Evolutionary conservation across 2,113 vertebrate genomes (phyloP).

Genomic region (Odobenus rosmarus): DNA sequence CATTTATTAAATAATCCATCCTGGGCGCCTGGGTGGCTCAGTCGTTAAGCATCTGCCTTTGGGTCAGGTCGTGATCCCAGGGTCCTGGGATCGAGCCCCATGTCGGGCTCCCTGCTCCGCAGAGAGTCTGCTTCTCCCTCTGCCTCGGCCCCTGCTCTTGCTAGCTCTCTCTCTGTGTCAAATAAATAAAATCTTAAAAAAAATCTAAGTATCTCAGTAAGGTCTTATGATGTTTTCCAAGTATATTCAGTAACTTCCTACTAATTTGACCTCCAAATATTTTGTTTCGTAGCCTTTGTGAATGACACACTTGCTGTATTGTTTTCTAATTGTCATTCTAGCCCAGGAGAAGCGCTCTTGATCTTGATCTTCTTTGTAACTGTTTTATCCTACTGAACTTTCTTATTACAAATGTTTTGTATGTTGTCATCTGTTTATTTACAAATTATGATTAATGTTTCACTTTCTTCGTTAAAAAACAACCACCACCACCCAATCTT

Average conservation of each 20-base stretch:
- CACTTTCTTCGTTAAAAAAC: neutral
- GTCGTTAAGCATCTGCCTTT: no score
- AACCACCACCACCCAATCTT: neutral
- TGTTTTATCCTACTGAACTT: neutral
- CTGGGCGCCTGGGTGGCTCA: no score
- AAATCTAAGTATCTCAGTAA: neutral
- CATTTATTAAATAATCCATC: neutral
- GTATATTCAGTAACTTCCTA: conserved; percentile 20
- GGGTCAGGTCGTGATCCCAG: no score
- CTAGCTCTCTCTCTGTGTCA: no score
- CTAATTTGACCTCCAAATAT: neutral
- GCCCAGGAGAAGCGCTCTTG: neutral
- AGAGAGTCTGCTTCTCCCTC: no score
- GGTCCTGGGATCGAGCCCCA: no score
- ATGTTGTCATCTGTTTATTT: conserved; percentile 1
- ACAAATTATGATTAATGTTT: conserved; percentile 16
- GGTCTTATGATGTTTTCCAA: conserved; percentile 15
- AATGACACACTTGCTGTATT: neutral
- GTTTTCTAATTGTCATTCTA: conserved; percentile 3
- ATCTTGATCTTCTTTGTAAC: neutral
- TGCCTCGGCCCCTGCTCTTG: no score
- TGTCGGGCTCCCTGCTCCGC: no score
- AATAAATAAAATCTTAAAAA: no score
- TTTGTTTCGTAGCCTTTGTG: neutral
- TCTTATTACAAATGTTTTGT: neutral